Conservation (phyloP, 2,113 vertebrate species). For the Pagrus major region DNA sequence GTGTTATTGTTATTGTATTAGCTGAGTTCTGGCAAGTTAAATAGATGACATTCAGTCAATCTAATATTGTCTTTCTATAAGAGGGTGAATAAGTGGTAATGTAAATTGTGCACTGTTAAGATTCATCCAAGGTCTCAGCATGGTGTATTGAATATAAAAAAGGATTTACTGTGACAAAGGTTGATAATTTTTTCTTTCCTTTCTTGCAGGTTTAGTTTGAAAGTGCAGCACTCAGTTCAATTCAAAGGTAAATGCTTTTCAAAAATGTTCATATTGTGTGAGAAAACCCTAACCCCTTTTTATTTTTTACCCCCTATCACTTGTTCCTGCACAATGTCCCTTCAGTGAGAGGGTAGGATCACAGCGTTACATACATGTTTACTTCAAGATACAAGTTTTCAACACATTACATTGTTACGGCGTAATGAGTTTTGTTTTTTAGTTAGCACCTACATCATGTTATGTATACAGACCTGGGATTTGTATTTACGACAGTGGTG, state of each 20-base stretch:
- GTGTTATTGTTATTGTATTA: constrained; percentile 88
- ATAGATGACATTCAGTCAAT: constrained; percentile 73
- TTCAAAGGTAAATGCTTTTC: not conserved
- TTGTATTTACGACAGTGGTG: too few species aligned
- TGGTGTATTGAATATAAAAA: constrained; percentile 16
- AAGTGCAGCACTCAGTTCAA: not conserved
- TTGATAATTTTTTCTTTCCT: constrained; percentile 15
- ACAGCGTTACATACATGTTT: too few species aligned
- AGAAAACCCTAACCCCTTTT: too few species aligned
- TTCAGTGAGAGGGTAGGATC: too few species aligned
- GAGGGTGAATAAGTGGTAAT: constrained; percentile 36
- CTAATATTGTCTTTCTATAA: constrained; percentile 21
- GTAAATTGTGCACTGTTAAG: constrained; percentile 32
- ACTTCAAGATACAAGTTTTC: too few species aligned
- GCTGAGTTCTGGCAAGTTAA: constrained; percentile 82
- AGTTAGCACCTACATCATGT: too few species aligned
- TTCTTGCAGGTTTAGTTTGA: not conserved
- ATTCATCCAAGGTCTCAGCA: constrained; percentile 33
- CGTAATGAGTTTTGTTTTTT: too few species aligned
- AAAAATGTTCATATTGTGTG: not conserved
- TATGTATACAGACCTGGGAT: too few species aligned
- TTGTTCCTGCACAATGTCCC: too few species aligned
- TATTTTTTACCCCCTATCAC: too few species aligned
- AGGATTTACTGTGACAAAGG: not conserved
- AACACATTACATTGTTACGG: too few species aligned